These are phyloP conservation scores for Columba livia DNA, from an alignment of 2,113 vertebrate species.

Conservation along the genomic window DNA sequence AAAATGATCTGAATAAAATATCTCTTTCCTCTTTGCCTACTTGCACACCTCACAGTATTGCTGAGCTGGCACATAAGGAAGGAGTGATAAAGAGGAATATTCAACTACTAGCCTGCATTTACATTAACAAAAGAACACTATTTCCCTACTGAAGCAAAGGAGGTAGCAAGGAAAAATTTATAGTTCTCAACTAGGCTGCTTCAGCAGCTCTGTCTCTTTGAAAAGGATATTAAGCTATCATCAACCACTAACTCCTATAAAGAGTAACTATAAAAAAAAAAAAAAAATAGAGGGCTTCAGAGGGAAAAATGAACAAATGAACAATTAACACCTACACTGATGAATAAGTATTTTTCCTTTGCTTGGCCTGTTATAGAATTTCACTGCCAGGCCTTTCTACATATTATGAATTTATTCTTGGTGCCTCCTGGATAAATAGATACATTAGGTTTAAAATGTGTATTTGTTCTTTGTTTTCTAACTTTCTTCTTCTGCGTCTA, in stretches of 20 bases:
- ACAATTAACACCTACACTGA: background rate
- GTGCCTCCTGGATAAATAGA: background rate
- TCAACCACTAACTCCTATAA: background rate
- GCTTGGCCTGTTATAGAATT: background rate
- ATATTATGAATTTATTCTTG: background rate
- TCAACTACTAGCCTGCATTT: background rate
- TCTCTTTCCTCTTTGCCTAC: background rate
- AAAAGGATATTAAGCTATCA: conserved; percentile 4
- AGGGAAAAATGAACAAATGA: background rate
- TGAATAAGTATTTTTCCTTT: background rate
- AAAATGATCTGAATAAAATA: conserved; percentile 14
- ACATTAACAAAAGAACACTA: conserved; percentile 7
- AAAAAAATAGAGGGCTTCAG: background rate
- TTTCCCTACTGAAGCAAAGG: conserved; percentile 19
- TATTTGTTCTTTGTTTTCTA: background rate
- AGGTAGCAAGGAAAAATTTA: background rate
- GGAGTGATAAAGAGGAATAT: background rate
- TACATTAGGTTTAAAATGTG: fast-evolving
- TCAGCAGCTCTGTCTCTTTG: background rate
- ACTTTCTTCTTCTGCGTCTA: background rate
- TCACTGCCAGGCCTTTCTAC: background rate
- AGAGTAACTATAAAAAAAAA: background rate
- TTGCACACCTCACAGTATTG: background rate
- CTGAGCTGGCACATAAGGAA: background rate
- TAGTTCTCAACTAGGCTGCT: background rate